Percentiles rank a stretch among this genome's conserved stretches.
Conservation (phyloP, 2,888 invertebrate species). For the Carabus problematicus region DNA sequence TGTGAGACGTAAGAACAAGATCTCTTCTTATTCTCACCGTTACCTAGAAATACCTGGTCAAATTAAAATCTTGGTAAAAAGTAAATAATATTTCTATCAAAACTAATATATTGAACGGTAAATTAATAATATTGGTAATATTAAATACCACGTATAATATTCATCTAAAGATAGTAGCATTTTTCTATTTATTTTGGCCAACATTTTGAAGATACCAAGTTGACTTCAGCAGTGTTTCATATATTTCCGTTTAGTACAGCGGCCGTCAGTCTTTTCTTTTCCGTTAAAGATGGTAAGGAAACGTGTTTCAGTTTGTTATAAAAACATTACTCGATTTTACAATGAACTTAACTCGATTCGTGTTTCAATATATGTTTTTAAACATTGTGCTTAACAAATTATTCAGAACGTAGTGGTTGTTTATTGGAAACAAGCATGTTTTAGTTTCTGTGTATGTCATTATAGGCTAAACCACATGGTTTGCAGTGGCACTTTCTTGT, state of each 20-base stretch:
- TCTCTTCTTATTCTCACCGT: not conserved
- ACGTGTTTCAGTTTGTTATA: constrained; percentile 24
- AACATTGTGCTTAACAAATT: not conserved
- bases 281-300: constrained; percentile 48
- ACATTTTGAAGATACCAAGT: not conserved
- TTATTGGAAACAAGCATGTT: too few relatives aligned
- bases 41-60: not conserved
- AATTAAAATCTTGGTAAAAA: too few relatives aligned
- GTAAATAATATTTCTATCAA: too few relatives aligned
- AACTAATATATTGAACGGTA: too few relatives aligned
- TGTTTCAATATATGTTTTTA: not conserved
- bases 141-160: too few relatives aligned
- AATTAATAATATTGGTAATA: too few relatives aligned
- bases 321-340: not conserved
- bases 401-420: not conserved
- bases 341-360: constrained; percentile 1
- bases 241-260: constrained; percentile 23
- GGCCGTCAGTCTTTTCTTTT: constrained; percentile 44
- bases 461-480: constrained; percentile 38
- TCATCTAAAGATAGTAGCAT: too few relatives aligned
- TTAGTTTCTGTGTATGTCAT: not conserved
- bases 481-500: constrained; percentile 9
- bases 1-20: too few relatives aligned
- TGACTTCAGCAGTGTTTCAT: constrained; percentile 18
- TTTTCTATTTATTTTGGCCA: too few relatives aligned